Evolutionary conservation across 2,888 invertebrate genomes (phyloP), one percentile per base, ranked within the genome.

Genomic region (Drosophila atroscutellata): DNA sequence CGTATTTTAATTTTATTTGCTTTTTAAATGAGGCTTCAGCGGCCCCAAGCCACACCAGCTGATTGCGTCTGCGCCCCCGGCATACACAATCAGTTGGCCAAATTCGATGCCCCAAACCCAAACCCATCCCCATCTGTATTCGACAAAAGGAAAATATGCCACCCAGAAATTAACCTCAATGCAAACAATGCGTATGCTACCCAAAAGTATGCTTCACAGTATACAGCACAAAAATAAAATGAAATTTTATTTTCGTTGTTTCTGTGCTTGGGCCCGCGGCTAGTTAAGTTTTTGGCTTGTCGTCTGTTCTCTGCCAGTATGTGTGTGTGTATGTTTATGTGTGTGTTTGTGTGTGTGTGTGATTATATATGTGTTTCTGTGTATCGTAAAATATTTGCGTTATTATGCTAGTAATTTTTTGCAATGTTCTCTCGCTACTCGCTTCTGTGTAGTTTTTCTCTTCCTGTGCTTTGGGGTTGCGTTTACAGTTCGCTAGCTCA

Each of bases 231-330:
- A 80, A 67, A 72, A 76, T 78, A 60, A 77, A 72, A 76, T 80
- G 81, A 77, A 78, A 86, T 85, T 85, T 86, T 85, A 85, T 89
- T 85, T 89, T 81, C 87, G 87, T 86, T 83, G 80, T 71, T 89
- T 86, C 70, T 77, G 72, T 75, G 71, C 65, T 77, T 73, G 76
- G 69, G 89, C 84, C 87, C 58, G 82, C 68, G 87, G 84, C 84
- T 89, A 86, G 89, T 84, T 85, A 85, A 89, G 84, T 89, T 85
- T 87, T 86, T 85, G 89, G 89, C 85, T 84, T 88, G 77, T 88
- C 83, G 71, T 81, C 67, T 60, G 62, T 62, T 37, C n/a, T 15
- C 5, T 3, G 2, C 11, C 9, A 45, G 6, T 34, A 5, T 26
- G n/a, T 20, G 64, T 69, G 69, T 11, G 32, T 69, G 57, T 26